These are phyloP conservation scores for Ctenopoma kingsleyae DNA, from an alignment of 2,797 vertebrate genomes.

Conservation along the genomic window DNA sequence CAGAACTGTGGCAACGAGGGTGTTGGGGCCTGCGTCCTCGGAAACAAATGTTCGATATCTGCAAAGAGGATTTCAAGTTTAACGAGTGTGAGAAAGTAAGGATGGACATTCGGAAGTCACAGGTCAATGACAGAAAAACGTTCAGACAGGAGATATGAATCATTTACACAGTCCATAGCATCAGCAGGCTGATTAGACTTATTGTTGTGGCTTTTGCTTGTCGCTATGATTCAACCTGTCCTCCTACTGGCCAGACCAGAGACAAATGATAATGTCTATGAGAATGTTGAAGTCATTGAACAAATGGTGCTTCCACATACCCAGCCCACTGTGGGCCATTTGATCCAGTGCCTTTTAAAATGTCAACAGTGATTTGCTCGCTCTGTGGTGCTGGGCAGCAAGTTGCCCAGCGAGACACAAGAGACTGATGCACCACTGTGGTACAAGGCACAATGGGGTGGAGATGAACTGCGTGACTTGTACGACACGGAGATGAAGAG, in stretches of 20 bases:
- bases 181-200: slow-evolving; percentile 68
- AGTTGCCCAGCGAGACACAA: slow-evolving; percentile 66
- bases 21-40: slow-evolving; percentile 92
- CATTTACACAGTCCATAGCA: slow-evolving; percentile 56
- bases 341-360: slow-evolving; percentile 84
- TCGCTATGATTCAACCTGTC: slow-evolving; percentile 78
- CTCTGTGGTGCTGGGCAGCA: slow-evolving; percentile 65
- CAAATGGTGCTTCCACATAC: slow-evolving; percentile 73
- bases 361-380: slow-evolving; percentile 84
- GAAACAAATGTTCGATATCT: slow-evolving; percentile 94
- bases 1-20: slow-evolving; percentile 89
- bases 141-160: slow-evolving; percentile 39
- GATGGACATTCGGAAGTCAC: slow-evolving; percentile 5
- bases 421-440: slow-evolving; percentile 67
- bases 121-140: slow-evolving; percentile 32
- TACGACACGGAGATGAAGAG: slow-evolving; percentile 57
- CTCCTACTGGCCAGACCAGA: slow-evolving; percentile 70
- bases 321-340: slow-evolving; percentile 73
- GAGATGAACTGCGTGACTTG: slow-evolving; percentile 60
- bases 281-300: slow-evolving; percentile 79
- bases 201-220: slow-evolving; percentile 71
- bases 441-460: slow-evolving; percentile 53
- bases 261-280: slow-evolving; percentile 77
- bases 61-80: slow-evolving; percentile 43
- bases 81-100: slow-evolving; percentile 7